Percentiles rank a stretch among this genome's conserved stretches.
These are phyloP conservation scores for Parazoanthus darwini DNA, from an alignment of 92 coral and sea anemone species.

Conservation along the genomic window DNA sequence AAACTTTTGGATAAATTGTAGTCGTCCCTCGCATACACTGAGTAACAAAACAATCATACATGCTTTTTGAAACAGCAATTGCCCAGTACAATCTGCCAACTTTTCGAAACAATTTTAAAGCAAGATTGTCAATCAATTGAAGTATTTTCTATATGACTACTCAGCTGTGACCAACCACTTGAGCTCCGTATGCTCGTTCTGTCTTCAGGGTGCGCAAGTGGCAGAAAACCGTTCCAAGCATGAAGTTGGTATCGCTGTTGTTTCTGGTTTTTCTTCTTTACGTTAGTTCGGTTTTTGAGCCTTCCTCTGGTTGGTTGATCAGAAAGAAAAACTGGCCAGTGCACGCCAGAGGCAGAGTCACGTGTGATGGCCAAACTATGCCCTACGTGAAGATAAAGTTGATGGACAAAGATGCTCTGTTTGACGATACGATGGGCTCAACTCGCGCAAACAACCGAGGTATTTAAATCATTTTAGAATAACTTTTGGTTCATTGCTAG, in stretches of 20 bases:
- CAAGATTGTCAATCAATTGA: no score
- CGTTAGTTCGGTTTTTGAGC: background rate
- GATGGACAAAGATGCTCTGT: background rate
- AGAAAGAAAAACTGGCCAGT: conserved; percentile 1
- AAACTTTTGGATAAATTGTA: no score
- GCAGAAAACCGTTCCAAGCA: background rate
- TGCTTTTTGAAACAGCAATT: no score
- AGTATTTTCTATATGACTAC: no score
- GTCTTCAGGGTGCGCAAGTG: no score
- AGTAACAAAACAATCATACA: no score
- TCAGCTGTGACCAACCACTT: no score
- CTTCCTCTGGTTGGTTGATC: background rate
- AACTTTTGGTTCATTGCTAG: no score
- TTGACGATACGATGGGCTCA: background rate
- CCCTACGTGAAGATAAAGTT: background rate
- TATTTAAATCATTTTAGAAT: background rate
- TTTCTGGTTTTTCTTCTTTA: background rate
- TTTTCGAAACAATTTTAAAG: no score
- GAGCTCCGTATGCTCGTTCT: no score
- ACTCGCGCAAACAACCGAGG: background rate
- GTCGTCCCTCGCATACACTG: no score
- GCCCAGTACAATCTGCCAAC: no score
- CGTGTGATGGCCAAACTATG: conserved; percentile 5
- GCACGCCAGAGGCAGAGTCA: background rate
- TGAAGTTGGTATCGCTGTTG: background rate